Evolutionary conservation across 2,113 vertebrate genomes (phyloP), one percentile per base, ranked within the genome.

Genomic region (Rhea americana): DNA sequence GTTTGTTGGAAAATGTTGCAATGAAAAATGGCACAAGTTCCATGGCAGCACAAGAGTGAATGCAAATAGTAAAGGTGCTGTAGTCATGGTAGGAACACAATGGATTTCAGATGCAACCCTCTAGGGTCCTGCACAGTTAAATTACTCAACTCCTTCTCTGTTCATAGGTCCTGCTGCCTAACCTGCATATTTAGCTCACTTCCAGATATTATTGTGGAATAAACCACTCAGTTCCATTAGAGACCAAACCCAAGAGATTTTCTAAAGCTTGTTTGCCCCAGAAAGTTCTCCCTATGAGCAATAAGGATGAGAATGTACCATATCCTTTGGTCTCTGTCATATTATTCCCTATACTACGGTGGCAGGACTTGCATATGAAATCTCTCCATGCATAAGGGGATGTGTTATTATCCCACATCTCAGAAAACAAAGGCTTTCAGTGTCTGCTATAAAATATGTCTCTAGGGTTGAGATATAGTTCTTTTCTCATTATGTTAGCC

Each of bases 281-380:
- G 26, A 50, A 58, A 26, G 1, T 6, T 16, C 6, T 48, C 5
- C 2, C 71, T 71, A 74, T 67, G 82, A 72, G 2, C 37, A 82
- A 5, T 14, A 32, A 90, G 18, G 4, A 79, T 6, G 8, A 78
- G 3, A 5, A 4, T 51, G 8, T 65, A 58, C 5, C 5, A 56
- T 62, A 35, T 74, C 78, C 89, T 11, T 85, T 7, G 5, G 11
- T 65, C 12, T 84, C 18, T 47, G 24, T 12, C 47, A 39, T 4
- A 5, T 16, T 5, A 6, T 51, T 56, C 7, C 62, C 13, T 63
- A 4, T 0, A 3, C 18, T 62, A 71, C 2, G 4, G 28, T 59
- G 61, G 9, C 6, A 59, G 55, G 30, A 22, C 10, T 32, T 80
- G 28, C 5, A 24, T 35, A 37, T 35, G 37, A 68, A 28, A 65